A percentile compares a stretch with the other conserved stretches of the same genome.
These are phyloP conservation scores for Xiphias gladius DNA, from an alignment of 2,113 vertebrate genomes.

Conservation along the genomic window DNA sequence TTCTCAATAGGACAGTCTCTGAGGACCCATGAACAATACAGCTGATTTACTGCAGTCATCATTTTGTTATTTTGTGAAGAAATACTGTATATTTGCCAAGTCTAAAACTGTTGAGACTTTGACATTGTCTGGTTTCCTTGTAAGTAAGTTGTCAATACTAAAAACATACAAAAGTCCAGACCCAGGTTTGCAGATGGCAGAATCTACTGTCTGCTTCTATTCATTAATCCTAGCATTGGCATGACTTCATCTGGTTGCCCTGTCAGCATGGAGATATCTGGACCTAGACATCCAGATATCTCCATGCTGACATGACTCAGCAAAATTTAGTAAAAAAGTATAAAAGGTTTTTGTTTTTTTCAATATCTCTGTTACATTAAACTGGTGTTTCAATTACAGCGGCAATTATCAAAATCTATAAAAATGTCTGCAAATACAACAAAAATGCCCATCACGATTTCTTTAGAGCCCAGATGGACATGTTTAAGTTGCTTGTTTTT, in stretches of 20 bases:
- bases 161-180: neutral
- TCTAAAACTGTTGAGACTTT: neutral
- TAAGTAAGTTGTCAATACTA: neutral
- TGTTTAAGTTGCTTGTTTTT: no score
- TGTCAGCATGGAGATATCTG: neutral
- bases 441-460: neutral
- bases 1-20: no score
- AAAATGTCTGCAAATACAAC: neutral
- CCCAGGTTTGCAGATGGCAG: neutral
- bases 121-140: neutral
- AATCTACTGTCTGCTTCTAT: neutral
- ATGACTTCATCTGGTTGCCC: no score
- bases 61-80: neutral
- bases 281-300: no score
- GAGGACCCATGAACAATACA: neutral
- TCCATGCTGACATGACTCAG: no score
- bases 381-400: no score
- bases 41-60: neutral
- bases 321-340: no score
- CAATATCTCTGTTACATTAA: no score
- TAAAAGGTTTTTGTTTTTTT: no score
- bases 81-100: neutral
- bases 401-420: no score
- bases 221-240: neutral
- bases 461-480: neutral